These are phyloP conservation scores for Mesodorylaimus sp. DNA, from an alignment of 2,888 invertebrate genomes.

Conservation along the genomic window DNA sequence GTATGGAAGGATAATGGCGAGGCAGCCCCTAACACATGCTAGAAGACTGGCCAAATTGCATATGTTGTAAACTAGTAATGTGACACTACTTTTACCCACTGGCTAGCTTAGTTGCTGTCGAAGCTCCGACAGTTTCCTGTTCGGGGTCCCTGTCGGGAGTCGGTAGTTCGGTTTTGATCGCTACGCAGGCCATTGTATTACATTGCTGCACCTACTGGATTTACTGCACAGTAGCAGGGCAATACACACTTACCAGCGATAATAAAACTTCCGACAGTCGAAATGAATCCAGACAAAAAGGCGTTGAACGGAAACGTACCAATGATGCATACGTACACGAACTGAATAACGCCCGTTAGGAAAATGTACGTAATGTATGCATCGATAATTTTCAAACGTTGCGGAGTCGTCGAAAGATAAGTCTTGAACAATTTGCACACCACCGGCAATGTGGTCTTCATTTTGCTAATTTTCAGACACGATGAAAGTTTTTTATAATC, in stretches of 20 bases:
- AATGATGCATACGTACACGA: slow-evolving; percentile 82
- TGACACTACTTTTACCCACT: too few species aligned
- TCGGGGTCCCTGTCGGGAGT: too few species aligned
- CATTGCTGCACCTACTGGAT: too few species aligned
- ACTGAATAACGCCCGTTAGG: slow-evolving; percentile 82
- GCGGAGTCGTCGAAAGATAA: slow-evolving; percentile 66
- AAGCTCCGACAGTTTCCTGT: too few species aligned
- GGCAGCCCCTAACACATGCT: too few species aligned
- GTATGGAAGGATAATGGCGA: too few species aligned
- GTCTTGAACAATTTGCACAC: slow-evolving; percentile 53
- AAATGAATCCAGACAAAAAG: slow-evolving; percentile 93
- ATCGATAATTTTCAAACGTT: slow-evolving; percentile 83
- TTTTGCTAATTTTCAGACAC: not conserved
- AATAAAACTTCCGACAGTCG: slow-evolving; percentile 85
- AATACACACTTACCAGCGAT: slow-evolving; percentile 71
- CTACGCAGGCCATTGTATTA: too few species aligned
- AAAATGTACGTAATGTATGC: slow-evolving; percentile 84
- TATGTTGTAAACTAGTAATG: too few species aligned
- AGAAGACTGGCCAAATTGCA: too few species aligned
- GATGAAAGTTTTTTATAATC: slow-evolving; percentile 11
- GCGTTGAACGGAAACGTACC: slow-evolving; percentile 99
- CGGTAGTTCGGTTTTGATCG: too few species aligned
- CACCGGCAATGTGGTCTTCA: slow-evolving; percentile 20
- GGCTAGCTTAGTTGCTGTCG: too few species aligned
- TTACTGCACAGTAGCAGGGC: too few species aligned